phyloP scores from a whole-genome alignment of 1,140 invertebrate genomes.

The Papilio dardanus region DNA sequence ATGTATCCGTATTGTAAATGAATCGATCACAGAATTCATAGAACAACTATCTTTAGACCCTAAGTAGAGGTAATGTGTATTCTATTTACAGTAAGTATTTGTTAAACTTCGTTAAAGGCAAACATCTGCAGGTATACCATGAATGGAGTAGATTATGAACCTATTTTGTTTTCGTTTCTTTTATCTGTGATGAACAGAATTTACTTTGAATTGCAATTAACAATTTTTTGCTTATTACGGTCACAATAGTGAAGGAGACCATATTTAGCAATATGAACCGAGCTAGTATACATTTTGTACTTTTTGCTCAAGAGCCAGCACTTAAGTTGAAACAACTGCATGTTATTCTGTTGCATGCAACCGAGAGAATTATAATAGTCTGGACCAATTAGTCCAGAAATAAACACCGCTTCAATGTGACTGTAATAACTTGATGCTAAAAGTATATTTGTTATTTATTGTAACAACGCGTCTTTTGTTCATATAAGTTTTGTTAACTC shows the following conservation, averaged over 20 bases:
- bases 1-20: no score
- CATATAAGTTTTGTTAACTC: conserved; percentile 16
- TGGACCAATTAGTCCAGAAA: conserved; percentile 36
- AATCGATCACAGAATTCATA: background rate
- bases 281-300: background rate
- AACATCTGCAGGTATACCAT: conserved; percentile 7
- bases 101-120: background rate
- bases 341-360: conserved; percentile 35
- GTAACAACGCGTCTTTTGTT: background rate
- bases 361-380: conserved; percentile 32
- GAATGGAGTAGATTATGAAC: background rate
- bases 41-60: background rate
- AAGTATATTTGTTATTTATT: conserved; percentile 22
- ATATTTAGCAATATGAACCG: conserved; percentile 31
- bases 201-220: conserved; percentile 23
- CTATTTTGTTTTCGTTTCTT: conserved; percentile 4
- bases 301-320: conserved; percentile 23
- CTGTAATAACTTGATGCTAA: conserved; percentile 31
- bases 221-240: conserved; percentile 28
- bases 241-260: conserved; percentile 20
- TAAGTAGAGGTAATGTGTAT: background rate
- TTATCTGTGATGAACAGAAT: conserved; percentile 23
- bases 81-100: conserved; percentile 2
- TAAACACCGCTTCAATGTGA: conserved; percentile 36
- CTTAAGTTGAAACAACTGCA: conserved; percentile 36